phyloP scores from a whole-genome alignment of 1,140 invertebrate species.

The Metaphire vulgaris region DNA sequence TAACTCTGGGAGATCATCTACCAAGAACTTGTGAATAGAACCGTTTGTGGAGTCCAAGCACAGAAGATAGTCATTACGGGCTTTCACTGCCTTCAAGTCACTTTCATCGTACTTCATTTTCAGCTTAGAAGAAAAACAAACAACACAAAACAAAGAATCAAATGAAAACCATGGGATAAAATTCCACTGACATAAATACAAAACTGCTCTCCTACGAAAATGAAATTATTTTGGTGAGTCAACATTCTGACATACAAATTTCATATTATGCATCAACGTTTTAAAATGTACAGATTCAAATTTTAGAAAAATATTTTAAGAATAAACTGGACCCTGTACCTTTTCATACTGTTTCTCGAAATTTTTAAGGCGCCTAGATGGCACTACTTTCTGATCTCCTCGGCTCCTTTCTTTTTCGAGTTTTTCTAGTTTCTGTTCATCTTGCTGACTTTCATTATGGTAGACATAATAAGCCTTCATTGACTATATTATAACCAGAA shows the following conservation, averaged over 20 bases:
- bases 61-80: constrained; percentile 90
- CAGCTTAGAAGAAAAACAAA: constrained; percentile 58
- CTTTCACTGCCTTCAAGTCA: constrained; percentile 81
- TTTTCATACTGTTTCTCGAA: constrained; percentile 90
- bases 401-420: constrained; percentile 73
- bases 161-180: no score
- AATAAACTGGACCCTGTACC: no score
- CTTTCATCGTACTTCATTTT: constrained; percentile 83
- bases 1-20: constrained; percentile 91
- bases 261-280: no score
- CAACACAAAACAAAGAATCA: no score
- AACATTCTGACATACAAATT: no score
- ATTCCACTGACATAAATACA: no score
- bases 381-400: constrained; percentile 59
- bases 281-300: no score
- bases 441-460: constrained; percentile 74
- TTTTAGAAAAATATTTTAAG: no score
- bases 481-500: no score
- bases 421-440: constrained; percentile 74
- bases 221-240: no score
- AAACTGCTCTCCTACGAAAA: no score
- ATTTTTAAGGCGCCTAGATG: constrained; percentile 74
- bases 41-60: constrained; percentile 91
- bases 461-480: constrained; percentile 80
- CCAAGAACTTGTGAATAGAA: constrained; percentile 91